These are phyloP conservation scores for Helostoma temminkii DNA, from an alignment of 2,797 vertebrate species.

Conservation along the genomic window DNA sequence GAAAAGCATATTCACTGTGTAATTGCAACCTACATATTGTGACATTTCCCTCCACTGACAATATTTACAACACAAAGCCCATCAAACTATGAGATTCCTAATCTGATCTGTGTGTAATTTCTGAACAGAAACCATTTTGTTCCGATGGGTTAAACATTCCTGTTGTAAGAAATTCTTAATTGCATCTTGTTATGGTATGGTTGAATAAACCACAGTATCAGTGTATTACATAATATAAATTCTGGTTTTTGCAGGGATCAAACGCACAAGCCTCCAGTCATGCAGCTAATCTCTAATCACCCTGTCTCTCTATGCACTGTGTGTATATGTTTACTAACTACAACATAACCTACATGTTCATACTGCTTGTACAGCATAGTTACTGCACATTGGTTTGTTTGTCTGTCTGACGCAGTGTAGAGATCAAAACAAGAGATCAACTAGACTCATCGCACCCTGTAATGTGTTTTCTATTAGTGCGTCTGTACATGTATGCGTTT, in stretches of 20 bases:
- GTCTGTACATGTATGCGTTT: background rate
- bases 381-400: slow-evolving; percentile 11
- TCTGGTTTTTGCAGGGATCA: slow-evolving; percentile 58
- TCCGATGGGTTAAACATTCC: slow-evolving; percentile 13
- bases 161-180: slow-evolving; percentile 35
- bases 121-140: background rate
- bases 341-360: slow-evolving; percentile 28
- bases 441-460: background rate
- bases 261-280: slow-evolving; percentile 56
- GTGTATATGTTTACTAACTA: slow-evolving; percentile 56
- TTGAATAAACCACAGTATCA: slow-evolving; percentile 34
- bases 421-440: slow-evolving; percentile 4
- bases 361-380: background rate
- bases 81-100: background rate
- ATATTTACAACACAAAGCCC: background rate
- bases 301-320: slow-evolving; percentile 56
- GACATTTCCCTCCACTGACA: background rate
- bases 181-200: slow-evolving; percentile 42
- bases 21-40: background rate
- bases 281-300: slow-evolving; percentile 70
- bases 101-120: background rate
- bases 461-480: background rate
- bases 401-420: slow-evolving; percentile 17
- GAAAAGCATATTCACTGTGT: background rate
- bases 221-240: slow-evolving; percentile 45